Conservation (phyloP, 2,888 invertebrate species). For the Biston betularia region DNA sequence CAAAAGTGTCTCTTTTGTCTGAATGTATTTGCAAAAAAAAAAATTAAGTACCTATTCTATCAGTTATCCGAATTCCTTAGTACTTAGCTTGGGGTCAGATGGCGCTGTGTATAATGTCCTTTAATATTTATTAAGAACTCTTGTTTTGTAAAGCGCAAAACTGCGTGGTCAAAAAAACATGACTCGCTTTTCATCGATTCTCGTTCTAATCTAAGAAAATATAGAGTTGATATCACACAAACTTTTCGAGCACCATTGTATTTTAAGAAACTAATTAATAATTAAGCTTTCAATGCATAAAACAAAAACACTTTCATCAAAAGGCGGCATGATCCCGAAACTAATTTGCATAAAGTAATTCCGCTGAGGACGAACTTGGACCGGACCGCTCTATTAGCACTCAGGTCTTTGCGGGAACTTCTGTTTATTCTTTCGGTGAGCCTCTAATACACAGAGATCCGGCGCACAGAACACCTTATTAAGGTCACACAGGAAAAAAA, state of each 20-base stretch:
- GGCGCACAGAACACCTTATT: constrained; percentile 21
- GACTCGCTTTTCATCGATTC: background rate
- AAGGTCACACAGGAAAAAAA: constrained; percentile 26
- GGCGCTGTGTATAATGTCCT: too few relatives aligned
- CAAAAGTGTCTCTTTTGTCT: too few relatives aligned
- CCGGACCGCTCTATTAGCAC: constrained; percentile 53
- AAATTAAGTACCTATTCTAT: too few relatives aligned
- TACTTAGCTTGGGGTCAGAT: too few relatives aligned
- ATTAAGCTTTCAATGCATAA: constrained; percentile 29
- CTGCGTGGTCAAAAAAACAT: background rate
- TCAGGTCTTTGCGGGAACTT: constrained; percentile 45
- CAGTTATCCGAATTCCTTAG: too few relatives aligned
- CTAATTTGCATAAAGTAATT: constrained; percentile 60
- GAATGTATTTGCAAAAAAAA: too few relatives aligned
- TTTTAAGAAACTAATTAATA: constrained; percentile 32
- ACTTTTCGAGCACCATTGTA: constrained; percentile 1
- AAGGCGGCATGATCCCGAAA: constrained; percentile 52
- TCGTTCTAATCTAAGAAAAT: background rate
- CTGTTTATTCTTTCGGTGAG: constrained; percentile 40
- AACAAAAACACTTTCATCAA: constrained; percentile 55
- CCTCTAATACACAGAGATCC: constrained; percentile 30
- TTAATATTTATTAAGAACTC: too few relatives aligned
- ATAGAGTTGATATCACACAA: background rate
- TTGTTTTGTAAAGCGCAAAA: too few relatives aligned
- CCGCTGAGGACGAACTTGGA: constrained; percentile 45